A percentile compares a stretch with the other conserved stretches of the same genome.
Evolutionary conservation across 2,888 invertebrate genomes (phyloP).

Genomic region (Caenorhabditis sp.): DNA sequence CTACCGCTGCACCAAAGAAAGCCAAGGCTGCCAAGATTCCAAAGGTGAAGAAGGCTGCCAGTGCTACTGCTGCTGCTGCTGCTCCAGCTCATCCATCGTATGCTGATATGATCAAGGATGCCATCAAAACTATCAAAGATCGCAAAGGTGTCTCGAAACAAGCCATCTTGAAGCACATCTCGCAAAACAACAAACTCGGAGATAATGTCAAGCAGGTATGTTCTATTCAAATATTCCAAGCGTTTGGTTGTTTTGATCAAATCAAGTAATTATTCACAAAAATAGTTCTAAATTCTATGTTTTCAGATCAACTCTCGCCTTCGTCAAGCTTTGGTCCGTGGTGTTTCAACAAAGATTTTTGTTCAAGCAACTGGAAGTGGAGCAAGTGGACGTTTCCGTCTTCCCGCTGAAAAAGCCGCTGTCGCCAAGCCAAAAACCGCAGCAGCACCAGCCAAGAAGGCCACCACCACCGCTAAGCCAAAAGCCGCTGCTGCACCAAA

Average conservation of each 20-base stretch:
- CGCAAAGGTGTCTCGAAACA: slow-evolving; percentile 73
- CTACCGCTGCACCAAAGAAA: slow-evolving; percentile 6
- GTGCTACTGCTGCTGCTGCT: slow-evolving; percentile 14
- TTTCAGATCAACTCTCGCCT: slow-evolving; percentile 71
- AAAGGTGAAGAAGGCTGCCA: slow-evolving; percentile 17
- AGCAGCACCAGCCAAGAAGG: slow-evolving; percentile 11
- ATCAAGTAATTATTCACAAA: too few relatives aligned
- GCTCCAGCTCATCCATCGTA: slow-evolving; percentile 70
- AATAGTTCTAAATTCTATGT: neutral
- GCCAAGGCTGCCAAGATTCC: slow-evolving; percentile 22
- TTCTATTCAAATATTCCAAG: neutral
- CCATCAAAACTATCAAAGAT: slow-evolving; percentile 72
- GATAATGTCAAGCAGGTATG: slow-evolving; percentile 33
- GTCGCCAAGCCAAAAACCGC: slow-evolving; percentile 8
- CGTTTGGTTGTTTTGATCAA: neutral
- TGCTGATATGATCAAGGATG: slow-evolving; percentile 72
- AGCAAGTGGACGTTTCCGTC: slow-evolving; percentile 60
- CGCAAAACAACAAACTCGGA: slow-evolving; percentile 72
- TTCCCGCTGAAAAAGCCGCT: slow-evolving; percentile 28
- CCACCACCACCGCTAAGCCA: slow-evolving; percentile 3
- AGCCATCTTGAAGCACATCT: slow-evolving; percentile 73
- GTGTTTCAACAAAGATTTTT: slow-evolving; percentile 71
- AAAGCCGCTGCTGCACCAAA: slow-evolving; percentile 18
- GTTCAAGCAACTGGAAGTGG: slow-evolving; percentile 69
- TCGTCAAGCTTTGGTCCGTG: slow-evolving; percentile 71